Percentiles rank a stretch among this genome's conserved stretches.
Evolutionary conservation across 2,113 vertebrate species (phyloP).

Genomic region (Lucifuga dentata): DNA sequence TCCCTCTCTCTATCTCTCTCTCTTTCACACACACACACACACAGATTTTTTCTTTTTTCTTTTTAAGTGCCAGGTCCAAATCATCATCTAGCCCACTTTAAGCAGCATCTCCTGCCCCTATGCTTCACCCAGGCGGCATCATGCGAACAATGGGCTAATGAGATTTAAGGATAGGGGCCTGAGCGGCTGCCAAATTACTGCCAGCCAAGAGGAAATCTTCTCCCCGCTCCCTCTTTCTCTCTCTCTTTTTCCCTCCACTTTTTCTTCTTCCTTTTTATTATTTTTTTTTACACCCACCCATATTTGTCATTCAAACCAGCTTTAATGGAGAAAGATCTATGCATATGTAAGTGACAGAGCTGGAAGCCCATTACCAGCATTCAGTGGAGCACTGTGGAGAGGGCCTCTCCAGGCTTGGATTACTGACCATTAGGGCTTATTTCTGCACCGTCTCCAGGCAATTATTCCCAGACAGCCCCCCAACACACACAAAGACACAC

Average conservation of each 20-base stretch:
- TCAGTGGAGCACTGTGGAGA: constrained; percentile 81
- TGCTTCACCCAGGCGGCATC: constrained; percentile 77
- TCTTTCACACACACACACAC: constrained; percentile 6
- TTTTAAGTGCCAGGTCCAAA: constrained; percentile 47
- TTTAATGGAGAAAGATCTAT: constrained; percentile 82
- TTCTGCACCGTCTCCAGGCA: constrained; percentile 80
- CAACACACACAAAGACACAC: constrained; percentile 2
- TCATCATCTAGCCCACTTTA: constrained; percentile 76
- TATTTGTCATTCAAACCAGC: constrained; percentile 82
- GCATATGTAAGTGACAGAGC: constrained; percentile 84
- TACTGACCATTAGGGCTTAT: constrained; percentile 84
- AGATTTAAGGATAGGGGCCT: constrained; percentile 77
- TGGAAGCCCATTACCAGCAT: constrained; percentile 81
- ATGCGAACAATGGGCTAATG: constrained; percentile 85
- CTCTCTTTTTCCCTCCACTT: constrained; percentile 36
- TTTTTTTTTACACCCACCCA: constrained; percentile 69
- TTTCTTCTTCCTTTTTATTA: constrained; percentile 26
- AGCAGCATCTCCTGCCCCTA: constrained; percentile 71
- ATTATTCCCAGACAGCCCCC: constrained; percentile 70
- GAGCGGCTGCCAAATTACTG: constrained; percentile 78
- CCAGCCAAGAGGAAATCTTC: constrained; percentile 73
- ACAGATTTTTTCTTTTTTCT: constrained; percentile 6
- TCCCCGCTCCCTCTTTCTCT: constrained; percentile 49
- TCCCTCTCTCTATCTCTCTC: too few species aligned
- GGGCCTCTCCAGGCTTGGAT: constrained; percentile 80